Evolutionary conservation across 1,140 invertebrate species (phyloP), one percentile per base, ranked within the genome.

Genomic region (Solen grandis): DNA sequence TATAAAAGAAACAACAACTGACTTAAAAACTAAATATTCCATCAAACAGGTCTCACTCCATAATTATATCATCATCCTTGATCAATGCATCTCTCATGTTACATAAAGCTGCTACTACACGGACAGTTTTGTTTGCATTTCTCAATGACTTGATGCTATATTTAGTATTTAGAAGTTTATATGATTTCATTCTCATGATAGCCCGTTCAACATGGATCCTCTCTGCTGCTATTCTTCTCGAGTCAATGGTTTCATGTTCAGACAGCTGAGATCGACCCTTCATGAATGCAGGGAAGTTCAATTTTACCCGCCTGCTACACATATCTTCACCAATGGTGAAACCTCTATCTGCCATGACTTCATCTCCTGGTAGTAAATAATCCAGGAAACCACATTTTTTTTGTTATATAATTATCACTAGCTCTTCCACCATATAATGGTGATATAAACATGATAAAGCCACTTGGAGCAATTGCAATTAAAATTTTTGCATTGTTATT

Each of bases 391-490:
- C 87, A 72, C 74, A 8, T n/a, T 29, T 90, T 65, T 74, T 84
- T 76, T 0, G 86, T 85, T 16, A 91, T 85, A 65, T 73, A 84
- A 41, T 82, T 83, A 60, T 90, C 89, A 81, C 75, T 85, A 4
- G 82, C 72, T 35, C 85, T 74, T 14, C 88, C 89, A 65, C 85
- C 84, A 70, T 77, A 90, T n/a, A 81, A 79, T 76, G 85, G 75
- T 16, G 89, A 90, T n/a, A 90, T 68, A 75, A 80, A 90, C 52
- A 75, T 85, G 19, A 90, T 84, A 27, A 78, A 68, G 14, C 88
- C 89, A 62, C 85, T 84, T 29, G 88, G 89, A 33, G 86, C 86
- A 54, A 86, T 88, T 25, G 79, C 88, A 22, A 90, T 76, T 14
- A 91, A 74, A 81, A 85, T 86, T 72, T 91, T 91, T 16, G 59